Percentiles rank a stretch among this genome's conserved stretches.
phyloP scores from a whole-genome alignment of 35 echinoderm and acorn worm genomes.

The Apostichopus japonicus region DNA sequence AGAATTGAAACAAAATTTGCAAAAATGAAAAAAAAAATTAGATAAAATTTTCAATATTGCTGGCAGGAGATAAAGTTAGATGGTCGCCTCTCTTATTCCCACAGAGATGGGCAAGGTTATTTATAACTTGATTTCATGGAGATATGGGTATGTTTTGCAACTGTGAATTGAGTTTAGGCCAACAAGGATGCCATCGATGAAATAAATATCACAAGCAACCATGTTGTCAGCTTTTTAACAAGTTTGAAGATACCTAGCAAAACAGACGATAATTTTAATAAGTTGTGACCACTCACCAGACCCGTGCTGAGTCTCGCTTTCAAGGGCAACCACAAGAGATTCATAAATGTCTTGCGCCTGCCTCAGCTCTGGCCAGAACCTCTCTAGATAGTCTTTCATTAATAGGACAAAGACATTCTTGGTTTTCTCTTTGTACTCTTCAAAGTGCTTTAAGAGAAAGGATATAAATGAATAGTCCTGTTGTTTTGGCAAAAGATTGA shows the following conservation, averaged over 20 bases:
- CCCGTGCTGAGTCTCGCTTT: conserved; percentile 23
- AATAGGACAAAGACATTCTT: conserved; percentile 68
- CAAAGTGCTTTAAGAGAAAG: not conserved
- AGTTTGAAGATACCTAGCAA: not conserved
- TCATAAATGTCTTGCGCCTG: conserved; percentile 90
- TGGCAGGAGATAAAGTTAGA: too few species aligned
- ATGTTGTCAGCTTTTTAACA: too few species aligned
- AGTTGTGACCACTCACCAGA: conserved; percentile 9
- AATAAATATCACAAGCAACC: not conserved
- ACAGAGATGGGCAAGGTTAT: too few species aligned
- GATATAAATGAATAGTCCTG: not conserved
- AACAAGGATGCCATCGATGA: too few species aligned
- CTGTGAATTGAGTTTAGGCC: not conserved
- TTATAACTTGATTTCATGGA: too few species aligned
- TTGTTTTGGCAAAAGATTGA: not conserved
- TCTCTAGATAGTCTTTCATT: conserved; percentile 68
- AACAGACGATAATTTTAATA: not conserved
- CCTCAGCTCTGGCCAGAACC: conserved; percentile 85
- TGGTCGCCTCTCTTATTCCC: too few species aligned
- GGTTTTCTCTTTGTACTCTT: not conserved
- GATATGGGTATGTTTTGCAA: too few species aligned
- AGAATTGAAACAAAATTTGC: too few species aligned
- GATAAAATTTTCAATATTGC: too few species aligned
- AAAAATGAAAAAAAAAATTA: too few species aligned
- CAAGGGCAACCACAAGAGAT: conserved; percentile 73